Percentiles rank a stretch among this genome's conserved stretches.
Conservation (phyloP, 1,140 invertebrate genomes). For the Lasioglossum albipes region DNA sequence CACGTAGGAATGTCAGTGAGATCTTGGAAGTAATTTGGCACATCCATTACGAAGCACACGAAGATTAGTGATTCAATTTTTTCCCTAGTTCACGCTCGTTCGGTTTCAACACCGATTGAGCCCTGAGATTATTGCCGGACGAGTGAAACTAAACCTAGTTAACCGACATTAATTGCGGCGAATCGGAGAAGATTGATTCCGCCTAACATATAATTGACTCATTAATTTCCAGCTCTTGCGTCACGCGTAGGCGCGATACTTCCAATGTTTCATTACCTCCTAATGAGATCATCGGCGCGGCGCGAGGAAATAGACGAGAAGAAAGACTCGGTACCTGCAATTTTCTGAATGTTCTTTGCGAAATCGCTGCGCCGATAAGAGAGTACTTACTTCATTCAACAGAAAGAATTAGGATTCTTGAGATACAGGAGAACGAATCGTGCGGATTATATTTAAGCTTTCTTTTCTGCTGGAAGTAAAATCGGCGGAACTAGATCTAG, state of each 20-base stretch:
- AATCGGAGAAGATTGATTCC: constrained; percentile 62
- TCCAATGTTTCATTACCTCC: constrained; percentile 55
- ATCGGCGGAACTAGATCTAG: no score
- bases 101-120: neutral
- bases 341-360: neutral
- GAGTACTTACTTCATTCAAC: no score
- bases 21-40: constrained; percentile 41
- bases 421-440: no score
- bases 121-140: constrained; percentile 14
- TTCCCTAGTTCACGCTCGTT: neutral
- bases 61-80: constrained; percentile 18
- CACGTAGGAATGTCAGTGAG: neutral
- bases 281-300: constrained; percentile 56
- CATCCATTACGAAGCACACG: neutral
- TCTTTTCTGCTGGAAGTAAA: no score
- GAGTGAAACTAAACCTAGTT: constrained; percentile 32
- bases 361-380: no score
- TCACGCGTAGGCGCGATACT: constrained; percentile 50
- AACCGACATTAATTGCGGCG: constrained; percentile 61
- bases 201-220: constrained; percentile 57
- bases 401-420: no score
- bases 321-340: neutral
- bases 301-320: constrained; percentile 30
- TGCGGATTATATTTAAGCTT: no score
- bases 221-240: constrained; percentile 61